Percentiles rank a stretch among this genome's conserved stretches.
Evolutionary conservation across 2,113 vertebrate species (phyloP).

Genomic region (Xiphophorus hellerii): DNA sequence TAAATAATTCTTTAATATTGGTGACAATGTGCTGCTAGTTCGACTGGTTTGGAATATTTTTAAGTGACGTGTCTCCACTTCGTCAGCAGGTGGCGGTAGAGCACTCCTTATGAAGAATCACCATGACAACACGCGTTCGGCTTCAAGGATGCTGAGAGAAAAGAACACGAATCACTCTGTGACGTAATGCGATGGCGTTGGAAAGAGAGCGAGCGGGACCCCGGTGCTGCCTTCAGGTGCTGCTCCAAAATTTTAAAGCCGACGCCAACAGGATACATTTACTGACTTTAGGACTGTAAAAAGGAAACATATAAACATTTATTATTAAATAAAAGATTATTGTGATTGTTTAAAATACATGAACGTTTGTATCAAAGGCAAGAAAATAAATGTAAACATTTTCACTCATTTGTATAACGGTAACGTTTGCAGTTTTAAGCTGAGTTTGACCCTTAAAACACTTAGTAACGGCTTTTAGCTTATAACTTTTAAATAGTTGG

Average conservation of each 20-base stretch:
- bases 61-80: background rate
- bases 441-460: too few relatives aligned
- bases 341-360: too few relatives aligned
- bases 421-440: too few relatives aligned
- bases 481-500: too few relatives aligned
- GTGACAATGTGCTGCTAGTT: too few relatives aligned
- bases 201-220: conserved; percentile 57
- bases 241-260: conserved; percentile 1
- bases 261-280: background rate
- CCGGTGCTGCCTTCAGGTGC: conserved; percentile 39
- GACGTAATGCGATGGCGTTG: conserved; percentile 74
- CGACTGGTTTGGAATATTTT: background rate
- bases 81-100: conserved; percentile 59
- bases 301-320: background rate
- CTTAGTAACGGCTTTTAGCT: too few relatives aligned
- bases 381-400: too few relatives aligned
- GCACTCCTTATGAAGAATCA: conserved; percentile 29
- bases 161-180: conserved; percentile 47
- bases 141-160: conserved; percentile 60
- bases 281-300: background rate
- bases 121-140: conserved; percentile 74
- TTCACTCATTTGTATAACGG: too few relatives aligned
- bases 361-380: too few relatives aligned
- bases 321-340: too few relatives aligned
- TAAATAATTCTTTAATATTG: too few relatives aligned